Conservation (phyloP, 2,113 vertebrate genomes). For the Mixornis gularis region DNA sequence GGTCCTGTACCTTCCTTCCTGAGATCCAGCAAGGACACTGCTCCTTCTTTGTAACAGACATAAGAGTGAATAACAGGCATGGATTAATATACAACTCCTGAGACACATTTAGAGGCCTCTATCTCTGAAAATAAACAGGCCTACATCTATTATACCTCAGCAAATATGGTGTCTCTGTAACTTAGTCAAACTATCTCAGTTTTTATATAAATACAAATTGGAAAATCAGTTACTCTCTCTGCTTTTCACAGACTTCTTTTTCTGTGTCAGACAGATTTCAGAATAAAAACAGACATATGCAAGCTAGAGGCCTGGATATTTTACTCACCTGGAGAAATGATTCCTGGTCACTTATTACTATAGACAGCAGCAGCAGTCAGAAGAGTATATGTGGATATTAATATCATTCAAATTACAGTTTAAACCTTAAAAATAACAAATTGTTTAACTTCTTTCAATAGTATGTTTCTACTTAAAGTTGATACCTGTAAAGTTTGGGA, state of each 20-base stretch:
- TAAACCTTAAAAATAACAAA: not conserved
- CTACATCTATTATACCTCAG: not conserved
- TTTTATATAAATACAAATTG: not conserved
- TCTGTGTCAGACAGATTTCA: not conserved
- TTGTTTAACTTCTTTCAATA: not conserved
- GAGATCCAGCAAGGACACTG: not conserved
- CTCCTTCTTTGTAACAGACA: not conserved
- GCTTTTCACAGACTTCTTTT: not conserved
- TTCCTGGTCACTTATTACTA: not conserved
- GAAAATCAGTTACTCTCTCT: not conserved
- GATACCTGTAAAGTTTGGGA: accelerated
- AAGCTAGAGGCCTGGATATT: not conserved
- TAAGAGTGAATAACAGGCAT: not conserved
- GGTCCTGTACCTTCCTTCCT: not conserved
- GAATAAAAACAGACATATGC: not conserved
- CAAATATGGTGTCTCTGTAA: not conserved
- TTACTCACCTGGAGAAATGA: not conserved
- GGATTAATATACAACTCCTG: not conserved
- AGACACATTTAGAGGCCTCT: not conserved
- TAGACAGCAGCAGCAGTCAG: not conserved
- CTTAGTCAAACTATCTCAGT: not conserved
- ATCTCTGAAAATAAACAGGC: not conserved
- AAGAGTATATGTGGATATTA: not conserved
- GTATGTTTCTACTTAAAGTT: not conserved
- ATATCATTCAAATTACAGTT: not conserved